Evolutionary conservation across 2,797 vertebrate species (phyloP), one percentile per base, ranked within the genome.

Genomic region (Rhinatrema bivittatum): DNA sequence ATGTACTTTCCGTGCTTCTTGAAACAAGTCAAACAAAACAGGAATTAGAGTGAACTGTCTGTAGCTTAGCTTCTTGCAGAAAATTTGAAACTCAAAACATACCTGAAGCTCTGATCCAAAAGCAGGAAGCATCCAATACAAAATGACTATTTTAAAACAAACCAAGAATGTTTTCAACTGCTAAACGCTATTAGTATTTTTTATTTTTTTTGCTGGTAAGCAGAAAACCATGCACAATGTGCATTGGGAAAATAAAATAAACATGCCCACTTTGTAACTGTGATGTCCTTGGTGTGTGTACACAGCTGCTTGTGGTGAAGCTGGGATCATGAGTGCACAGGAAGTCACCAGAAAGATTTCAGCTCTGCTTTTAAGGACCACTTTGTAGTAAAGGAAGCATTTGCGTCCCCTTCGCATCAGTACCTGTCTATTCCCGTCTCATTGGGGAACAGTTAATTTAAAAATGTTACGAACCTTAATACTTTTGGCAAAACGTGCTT

Each of bases 1-100:
- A 83, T 85, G 80, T 82, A 60, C 78, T 79, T 80, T 83, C 76
- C 81, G 69, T 73, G 76, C 66, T 71, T 79, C 66, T 73, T 68
- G 50, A 60, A 52, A 20, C 4, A 7, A 26, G 15, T 22, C 18
- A 32, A 24, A 13, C 10, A 16, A 25, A 25, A 31, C 21, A 32
- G 30, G 20, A 26, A 26, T 24, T 46, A 46, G 50, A 74, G 49
- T 50, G 52, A 63, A 52, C 50, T 64, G 62, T 65, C 60, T n/a
- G n/a, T n/a, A 44, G 56, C 48, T 46, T 57, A 49, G 27, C 62
- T 53, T 51, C 70, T 61, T 39, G 7, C 10, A 54, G 38, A 37
- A 53, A 37, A 56, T 46, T 46, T 68, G 45, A 51, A 48, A 50
- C 32, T 66, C 35, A 39, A 39, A 58, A 25, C 22, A 29, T 53